Evolutionary conservation across 2,797 vertebrate species (phyloP), one percentile per base, ranked within the genome.

Genomic region (Crypturellus tataupa): DNA sequence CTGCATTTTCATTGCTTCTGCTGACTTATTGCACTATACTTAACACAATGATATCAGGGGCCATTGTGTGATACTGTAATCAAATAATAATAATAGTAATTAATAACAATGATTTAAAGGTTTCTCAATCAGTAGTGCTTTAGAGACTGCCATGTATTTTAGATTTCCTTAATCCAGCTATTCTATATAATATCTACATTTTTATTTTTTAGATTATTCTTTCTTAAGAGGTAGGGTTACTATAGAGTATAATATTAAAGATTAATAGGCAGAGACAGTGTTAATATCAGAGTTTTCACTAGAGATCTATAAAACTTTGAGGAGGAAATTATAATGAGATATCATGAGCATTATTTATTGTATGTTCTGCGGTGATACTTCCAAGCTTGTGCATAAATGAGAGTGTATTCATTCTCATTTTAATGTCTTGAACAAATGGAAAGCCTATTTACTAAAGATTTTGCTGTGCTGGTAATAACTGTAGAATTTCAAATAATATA

Each of bases 261-360:
- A 96, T 92, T 94, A 88, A 89, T 80, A 69, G 40, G n/a, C 71
- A 62, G 18, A 85, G 42, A 16, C n/a, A 77, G 19, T 44, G 21
- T 84, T 79, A 91, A 67, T 17, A 88, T 86, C 64, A 65, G 39
- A 39, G 19, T 85, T 92, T 91, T 79, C 94, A 92, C n/a, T 25
- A 71, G 55, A 69, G 81, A 96, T 19, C 73, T 40, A 53, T 90
- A 96, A 87, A 85, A 44, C 44, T 67, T 87, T 3, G 2, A 94
- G 80, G 42, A 85, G n/a, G 29, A 71, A 7, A 70, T 93, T 76
- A 87, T 94, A 96, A 97, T 93, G 94, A 94, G 60, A 78, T 80
- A 69, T 80, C 73, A 89, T 68, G 71, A 25, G 35, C 55, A 69
- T 90, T 96, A 89, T 89, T 95, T 95, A 92, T 23, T 80, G 24